Base-by-base conservation (phyloP, 2,113 vertebrate species). In the Hystrix cristata region DNA sequence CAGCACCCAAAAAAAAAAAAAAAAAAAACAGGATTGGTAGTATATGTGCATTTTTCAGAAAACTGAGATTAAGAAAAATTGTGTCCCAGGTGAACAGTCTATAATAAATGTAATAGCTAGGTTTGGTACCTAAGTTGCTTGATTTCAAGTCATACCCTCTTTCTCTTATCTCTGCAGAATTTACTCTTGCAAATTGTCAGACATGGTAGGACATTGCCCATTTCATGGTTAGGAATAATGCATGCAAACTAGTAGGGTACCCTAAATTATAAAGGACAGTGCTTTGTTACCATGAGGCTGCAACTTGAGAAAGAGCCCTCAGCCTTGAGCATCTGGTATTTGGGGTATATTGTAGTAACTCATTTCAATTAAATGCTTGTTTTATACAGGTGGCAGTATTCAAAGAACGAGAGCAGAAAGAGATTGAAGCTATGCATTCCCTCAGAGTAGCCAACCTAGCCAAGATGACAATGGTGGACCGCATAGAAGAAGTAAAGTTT, bases 391-490 rank as follows among this genome's bases (percentile, higher is more conserved):
- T 99, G 91, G 99, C 99, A 9, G 98, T 99, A 71, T 99, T 99
- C 98, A 99, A 99, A 98, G 99, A 99, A 96, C 98, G 99, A 94
- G 99, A 99, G 16, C 99, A 99, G 96, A 99, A 99, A 96, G 99
- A 99, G 88, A 99, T 99, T 55, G 99, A 99, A 97, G 99, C 99
- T 89, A 99, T 99, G 98, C 99, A 99, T 82, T 99, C 99, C 5
- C 99, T 99, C 74, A 99, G 99, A 34, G 99, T 99, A 18, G 99
- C 99, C 95, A 99, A 99, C 96, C 96, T 99, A 95, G 99, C 99
- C 97, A 99, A 99, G 98, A 99, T 99, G 99, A 99, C 99, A 31
- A 99, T 99, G 99, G 99, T 99, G n/a, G 99, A 99, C 91, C 99
- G 99, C 21, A 99, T 99, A 0, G 99, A 99, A 96, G 99, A 99